Percentiles rank a stretch among this genome's conserved stretches.
Conservation (phyloP, 2,888 invertebrate genomes). For the Geophilus truncorum region DNA sequence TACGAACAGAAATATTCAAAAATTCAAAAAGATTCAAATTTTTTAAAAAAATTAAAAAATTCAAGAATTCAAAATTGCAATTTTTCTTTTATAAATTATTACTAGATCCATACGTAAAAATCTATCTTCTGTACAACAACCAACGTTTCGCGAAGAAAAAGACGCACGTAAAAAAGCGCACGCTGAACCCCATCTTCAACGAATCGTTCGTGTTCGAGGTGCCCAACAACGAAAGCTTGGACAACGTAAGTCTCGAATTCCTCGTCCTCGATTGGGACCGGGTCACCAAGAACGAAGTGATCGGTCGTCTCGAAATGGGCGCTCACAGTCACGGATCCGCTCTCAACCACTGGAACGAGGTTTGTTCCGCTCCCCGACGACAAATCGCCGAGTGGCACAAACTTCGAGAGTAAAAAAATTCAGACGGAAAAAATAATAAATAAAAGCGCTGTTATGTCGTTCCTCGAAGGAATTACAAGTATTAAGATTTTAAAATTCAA, state of each 20-base stretch:
- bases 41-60: no score
- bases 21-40: no score
- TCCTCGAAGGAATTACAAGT: background rate
- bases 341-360: constrained; percentile 94
- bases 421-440: background rate
- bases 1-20: no score
- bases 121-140: constrained; percentile 94
- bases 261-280: constrained; percentile 94
- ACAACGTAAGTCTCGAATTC: constrained; percentile 79
- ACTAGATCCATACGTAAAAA: constrained; percentile 91
- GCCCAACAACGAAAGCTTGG: constrained; percentile 71
- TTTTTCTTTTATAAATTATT: constrained; percentile 28
- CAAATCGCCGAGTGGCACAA: constrained; percentile 99
- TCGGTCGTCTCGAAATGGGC: constrained; percentile 90
- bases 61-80: no score
- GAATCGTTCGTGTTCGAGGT: constrained; percentile 98
- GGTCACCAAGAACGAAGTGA: constrained; percentile 98
- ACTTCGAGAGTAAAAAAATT: constrained; percentile 65
- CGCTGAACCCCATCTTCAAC: constrained; percentile 96
- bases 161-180: constrained; percentile 97
- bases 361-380: constrained; percentile 90
- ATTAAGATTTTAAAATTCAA: no score
- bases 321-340: constrained; percentile 66
- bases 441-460: no score
- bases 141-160: constrained; percentile 98